Evolutionary conservation across 1,140 invertebrate species (phyloP), one percentile per base, ranked within the genome.

Genomic region (Cylas formicarius): DNA sequence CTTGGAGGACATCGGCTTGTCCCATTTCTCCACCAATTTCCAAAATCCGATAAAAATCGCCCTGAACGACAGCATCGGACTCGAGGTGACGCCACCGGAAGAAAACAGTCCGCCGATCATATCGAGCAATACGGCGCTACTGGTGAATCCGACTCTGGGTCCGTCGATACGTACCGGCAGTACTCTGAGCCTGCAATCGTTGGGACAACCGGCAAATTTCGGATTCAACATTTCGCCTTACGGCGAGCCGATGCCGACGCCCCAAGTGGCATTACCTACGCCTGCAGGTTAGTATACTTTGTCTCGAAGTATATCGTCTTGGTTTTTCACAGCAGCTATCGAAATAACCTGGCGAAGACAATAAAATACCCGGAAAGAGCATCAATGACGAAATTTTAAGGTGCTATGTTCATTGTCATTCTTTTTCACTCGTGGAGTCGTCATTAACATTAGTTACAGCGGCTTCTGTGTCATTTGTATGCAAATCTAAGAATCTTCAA

Each of bases 1-100:
- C 57, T 70, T 87, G 21, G 87, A 90, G 66, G 86, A 90, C 65
- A 82, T 91, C 47, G 87, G 87, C 37, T 74, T 88, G 39, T 82
- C 81, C 23, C 81, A 85, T 55, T 81, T 79, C 55, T 75, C 76
- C 52, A 75, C 78, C 44, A 74, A 73, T 48, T 71, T 72, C 48
- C 71, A 72, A 35, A 80, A 84, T 51, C 77, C 82, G 22, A 87
- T 88, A 32, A 87, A 88, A 65, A 86, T 90, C 35, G 83, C 85
- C 2, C 69, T 89, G 34, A 90, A 89, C 56, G 85, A 82, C 18
- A 87, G 83, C 57, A 90, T 90, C 39, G 86, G 85, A 14, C 71
- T 90, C 40, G 86, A 89, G 41, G 55, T 59, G 11, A 82, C 82
- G 14, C 86, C 86, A 1, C 85, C 85, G 0, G 84, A 88, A 55